Evolutionary conservation across 2,113 vertebrate species (phyloP).

Genomic region (Brachyhypopomus gauderio): DNA sequence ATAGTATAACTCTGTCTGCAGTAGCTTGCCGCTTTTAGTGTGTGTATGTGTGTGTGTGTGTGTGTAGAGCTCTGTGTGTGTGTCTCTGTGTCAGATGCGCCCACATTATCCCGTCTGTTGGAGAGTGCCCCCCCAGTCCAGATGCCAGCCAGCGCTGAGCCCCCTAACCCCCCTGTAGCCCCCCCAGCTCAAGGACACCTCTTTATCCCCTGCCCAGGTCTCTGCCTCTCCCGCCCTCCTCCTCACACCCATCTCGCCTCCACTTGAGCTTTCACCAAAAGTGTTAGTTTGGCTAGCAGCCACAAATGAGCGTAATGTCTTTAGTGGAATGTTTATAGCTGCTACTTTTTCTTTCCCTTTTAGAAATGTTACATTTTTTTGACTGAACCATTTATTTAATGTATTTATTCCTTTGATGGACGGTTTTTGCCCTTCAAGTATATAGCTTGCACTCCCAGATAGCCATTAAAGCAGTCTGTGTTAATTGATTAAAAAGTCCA

Average conservation of each 20-base stretch:
- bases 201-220: conserved; percentile 56
- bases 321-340: background rate
- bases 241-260: background rate
- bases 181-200: conserved; percentile 69
- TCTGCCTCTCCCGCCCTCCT: conserved; percentile 17
- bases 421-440: background rate
- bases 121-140: conserved; percentile 85
- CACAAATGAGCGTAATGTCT: background rate
- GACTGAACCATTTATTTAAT: background rate
- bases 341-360: background rate
- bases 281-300: background rate
- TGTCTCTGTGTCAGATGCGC: conserved; percentile 82
- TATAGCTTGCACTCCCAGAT: background rate
- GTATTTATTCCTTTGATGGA: background rate
- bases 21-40: conserved; percentile 29
- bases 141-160: conserved; percentile 82
- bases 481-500: background rate
- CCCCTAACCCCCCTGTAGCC: conserved; percentile 80
- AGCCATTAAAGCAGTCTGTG: background rate
- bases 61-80: conserved; percentile 58
- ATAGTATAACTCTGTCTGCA: background rate
- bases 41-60: conserved; percentile 65
- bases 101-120: conserved; percentile 90
- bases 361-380: background rate
- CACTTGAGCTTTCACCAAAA: background rate